phyloP scores from a whole-genome alignment of 1,140 invertebrate genomes.

The Muscidifurax raptorellus region DNA sequence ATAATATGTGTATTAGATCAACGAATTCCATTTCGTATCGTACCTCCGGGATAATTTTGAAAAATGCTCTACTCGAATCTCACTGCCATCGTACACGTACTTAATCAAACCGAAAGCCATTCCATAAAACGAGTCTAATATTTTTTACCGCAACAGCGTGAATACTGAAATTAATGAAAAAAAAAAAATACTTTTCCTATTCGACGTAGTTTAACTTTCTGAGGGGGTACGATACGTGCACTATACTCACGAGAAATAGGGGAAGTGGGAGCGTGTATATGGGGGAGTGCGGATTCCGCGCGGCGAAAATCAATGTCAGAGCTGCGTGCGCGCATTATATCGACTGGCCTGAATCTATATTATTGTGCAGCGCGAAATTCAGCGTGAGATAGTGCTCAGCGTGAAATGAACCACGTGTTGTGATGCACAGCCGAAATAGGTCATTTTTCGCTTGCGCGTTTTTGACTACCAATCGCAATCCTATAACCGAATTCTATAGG shows the following conservation, averaged over 20 bases:
- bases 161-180: not conserved
- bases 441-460: not conserved
- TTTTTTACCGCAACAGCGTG: too few relatives aligned
- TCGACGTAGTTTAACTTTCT: not conserved
- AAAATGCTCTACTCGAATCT: too few relatives aligned
- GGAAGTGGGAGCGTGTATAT: not conserved
- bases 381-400: not conserved
- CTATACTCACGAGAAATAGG: not conserved
- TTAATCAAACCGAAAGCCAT: too few relatives aligned
- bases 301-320: constrained; percentile 19
- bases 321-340: constrained; percentile 9
- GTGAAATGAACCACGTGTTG: not conserved
- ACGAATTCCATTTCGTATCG: too few relatives aligned
- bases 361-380: not conserved
- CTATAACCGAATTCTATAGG: not conserved
- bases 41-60: too few relatives aligned
- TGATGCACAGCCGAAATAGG: not conserved
- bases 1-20: not conserved
- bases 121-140: too few relatives aligned
- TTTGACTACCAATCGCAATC: not conserved
- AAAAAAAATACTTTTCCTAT: not conserved
- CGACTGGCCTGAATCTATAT: constrained; percentile 20
- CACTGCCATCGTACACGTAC: too few relatives aligned
- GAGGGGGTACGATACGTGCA: not conserved
- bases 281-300: not conserved